phyloP scores from a whole-genome alignment of 2,797 vertebrate species.

The Chromis chromis region DNA sequence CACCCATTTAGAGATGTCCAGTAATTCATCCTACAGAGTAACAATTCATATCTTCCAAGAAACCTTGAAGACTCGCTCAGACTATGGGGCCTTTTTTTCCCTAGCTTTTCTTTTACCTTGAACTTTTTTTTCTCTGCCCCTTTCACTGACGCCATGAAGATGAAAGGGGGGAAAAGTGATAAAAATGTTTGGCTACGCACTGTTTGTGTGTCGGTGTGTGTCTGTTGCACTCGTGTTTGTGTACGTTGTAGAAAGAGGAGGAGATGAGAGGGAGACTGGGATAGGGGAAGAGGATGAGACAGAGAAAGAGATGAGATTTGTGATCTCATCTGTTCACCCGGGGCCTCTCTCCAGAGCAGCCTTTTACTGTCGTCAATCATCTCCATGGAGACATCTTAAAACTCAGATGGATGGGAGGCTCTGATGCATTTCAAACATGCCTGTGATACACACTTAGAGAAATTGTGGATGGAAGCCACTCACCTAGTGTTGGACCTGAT shows the following conservation, averaged over 20 bases:
- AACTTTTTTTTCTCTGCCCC: conserved; percentile 15
- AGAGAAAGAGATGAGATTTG: conserved; percentile 75
- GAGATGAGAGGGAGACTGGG: conserved; percentile 15
- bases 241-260: conserved; percentile 26
- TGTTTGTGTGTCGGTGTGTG: conserved; percentile 45
- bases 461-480: conserved; percentile 41
- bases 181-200: conserved; percentile 35
- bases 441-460: conserved; percentile 50
- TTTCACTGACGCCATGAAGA: conserved; percentile 43
- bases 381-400: conserved; percentile 71
- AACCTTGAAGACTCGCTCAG: conserved; percentile 26
- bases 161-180: conserved; percentile 38
- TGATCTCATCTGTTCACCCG: conserved; percentile 75
- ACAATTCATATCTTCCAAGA: conserved; percentile 10
- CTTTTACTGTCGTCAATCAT: conserved; percentile 76
- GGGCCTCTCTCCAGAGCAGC: conserved; percentile 55
- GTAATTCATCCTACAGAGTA: conserved; percentile 5
- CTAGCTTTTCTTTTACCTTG: conserved; percentile 3
- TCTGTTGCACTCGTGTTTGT: conserved; percentile 32
- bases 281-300: conserved; percentile 49
- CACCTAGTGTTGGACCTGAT: conserved; percentile 39
- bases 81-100: not conserved
- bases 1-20: not conserved
- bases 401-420: conserved; percentile 67
- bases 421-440: conserved; percentile 69